Conservation (phyloP, 2,113 vertebrate species). For the Ochotona princeps region DNA sequence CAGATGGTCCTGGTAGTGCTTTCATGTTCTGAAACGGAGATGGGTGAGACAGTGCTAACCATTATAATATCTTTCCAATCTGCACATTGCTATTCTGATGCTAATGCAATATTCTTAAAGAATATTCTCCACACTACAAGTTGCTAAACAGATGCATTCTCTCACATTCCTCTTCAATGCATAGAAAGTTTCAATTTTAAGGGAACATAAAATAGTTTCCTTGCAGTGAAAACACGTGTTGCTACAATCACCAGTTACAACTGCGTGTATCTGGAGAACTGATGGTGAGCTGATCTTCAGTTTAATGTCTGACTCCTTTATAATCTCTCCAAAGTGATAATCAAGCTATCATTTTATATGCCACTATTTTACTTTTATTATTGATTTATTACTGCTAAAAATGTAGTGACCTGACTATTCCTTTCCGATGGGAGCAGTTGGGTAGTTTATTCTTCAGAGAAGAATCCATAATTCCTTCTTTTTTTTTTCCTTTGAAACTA, state of each 20-base stretch:
- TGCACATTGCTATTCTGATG: conserved; percentile 58
- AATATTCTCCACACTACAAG: conserved; percentile 14
- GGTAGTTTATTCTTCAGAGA: neutral
- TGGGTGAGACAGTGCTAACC: conserved; percentile 21
- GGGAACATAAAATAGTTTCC: neutral
- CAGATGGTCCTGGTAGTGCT: conserved; percentile 8
- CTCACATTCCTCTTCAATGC: conserved; percentile 36
- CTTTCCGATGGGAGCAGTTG: neutral
- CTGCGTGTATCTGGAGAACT: neutral
- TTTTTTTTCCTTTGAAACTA: neutral
- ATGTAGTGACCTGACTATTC: too few species aligned
- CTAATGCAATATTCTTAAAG: conserved; percentile 65
- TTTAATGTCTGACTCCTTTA: conserved; percentile 26
- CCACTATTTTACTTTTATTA: neutral
- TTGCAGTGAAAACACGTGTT: neutral
- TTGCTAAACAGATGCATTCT: conserved; percentile 53
- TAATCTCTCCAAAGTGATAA: neutral
- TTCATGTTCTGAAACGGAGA: conserved; percentile 27
- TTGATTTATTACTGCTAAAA: neutral
- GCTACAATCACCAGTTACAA: neutral
- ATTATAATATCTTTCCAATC: conserved; percentile 49
- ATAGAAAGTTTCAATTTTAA: conserved; percentile 36
- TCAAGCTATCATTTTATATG: neutral
- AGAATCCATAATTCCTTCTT: neutral
- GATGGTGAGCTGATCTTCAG: conserved; percentile 17